Conservation (phyloP, 1,140 invertebrate species). For the Lasioglossum albipes region DNA sequence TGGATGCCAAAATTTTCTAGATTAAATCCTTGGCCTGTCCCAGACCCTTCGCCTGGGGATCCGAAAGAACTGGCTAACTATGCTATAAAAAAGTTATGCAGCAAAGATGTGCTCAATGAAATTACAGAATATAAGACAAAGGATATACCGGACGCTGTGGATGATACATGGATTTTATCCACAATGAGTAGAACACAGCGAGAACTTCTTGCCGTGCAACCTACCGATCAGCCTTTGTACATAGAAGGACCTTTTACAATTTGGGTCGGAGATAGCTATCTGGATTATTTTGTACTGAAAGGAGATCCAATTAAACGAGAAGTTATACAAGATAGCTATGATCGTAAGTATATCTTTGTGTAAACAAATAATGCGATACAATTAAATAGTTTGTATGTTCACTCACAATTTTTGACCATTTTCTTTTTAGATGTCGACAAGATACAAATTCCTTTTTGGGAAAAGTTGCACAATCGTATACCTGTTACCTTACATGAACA, state of each 20-base stretch:
- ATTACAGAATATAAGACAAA: slow-evolving; percentile 84
- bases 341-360: slow-evolving; percentile 82
- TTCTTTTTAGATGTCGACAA: slow-evolving; percentile 85
- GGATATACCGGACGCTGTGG: slow-evolving; percentile 87
- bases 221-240: slow-evolving; percentile 85
- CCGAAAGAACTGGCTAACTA: slow-evolving; percentile 90
- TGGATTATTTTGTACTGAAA: slow-evolving; percentile 93
- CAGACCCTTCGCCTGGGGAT: slow-evolving; percentile 87
- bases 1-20: slow-evolving; percentile 99
- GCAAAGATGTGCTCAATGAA: slow-evolving; percentile 89
- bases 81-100: slow-evolving; percentile 92
- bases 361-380: neutral
- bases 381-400: neutral
- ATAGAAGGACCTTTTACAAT: slow-evolving; percentile 94
- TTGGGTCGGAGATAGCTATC: slow-evolving; percentile 87
- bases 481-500: slow-evolving; percentile 92
- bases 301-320: slow-evolving; percentile 80
- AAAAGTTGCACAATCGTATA: slow-evolving; percentile 73
- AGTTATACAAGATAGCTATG: slow-evolving; percentile 75
- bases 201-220: slow-evolving; percentile 86
- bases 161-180: slow-evolving; percentile 97
- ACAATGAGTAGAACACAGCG: slow-evolving; percentile 90
- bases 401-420: slow-evolving; percentile 39
- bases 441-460: slow-evolving; percentile 82
- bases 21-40: slow-evolving; percentile 93